phyloP scores from a whole-genome alignment of 2,888 invertebrate genomes.

The Cistogaster globosa region DNA sequence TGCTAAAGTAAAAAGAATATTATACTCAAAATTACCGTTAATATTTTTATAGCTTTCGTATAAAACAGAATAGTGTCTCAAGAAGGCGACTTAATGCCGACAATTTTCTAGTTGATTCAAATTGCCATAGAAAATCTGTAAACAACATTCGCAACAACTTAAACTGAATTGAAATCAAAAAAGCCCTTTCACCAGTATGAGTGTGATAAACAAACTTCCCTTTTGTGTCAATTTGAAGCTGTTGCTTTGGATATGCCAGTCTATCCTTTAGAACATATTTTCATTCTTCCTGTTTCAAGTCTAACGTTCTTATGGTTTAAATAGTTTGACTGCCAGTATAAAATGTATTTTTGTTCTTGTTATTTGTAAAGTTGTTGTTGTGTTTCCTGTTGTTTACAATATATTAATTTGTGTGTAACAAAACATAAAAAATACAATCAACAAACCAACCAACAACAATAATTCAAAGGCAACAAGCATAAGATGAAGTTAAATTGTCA shows the following conservation, averaged over 20 bases:
- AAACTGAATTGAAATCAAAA: neutral
- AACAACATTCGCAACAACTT: no score
- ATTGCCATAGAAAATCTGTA: no score
- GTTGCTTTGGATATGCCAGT: conserved; percentile 49
- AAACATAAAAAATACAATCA: conserved; percentile 47
- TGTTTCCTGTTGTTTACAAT: neutral
- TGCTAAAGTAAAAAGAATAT: no score
- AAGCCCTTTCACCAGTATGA: neutral
- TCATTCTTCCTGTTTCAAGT: conserved; percentile 21
- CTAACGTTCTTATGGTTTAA: conserved; percentile 31
- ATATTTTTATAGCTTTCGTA: no score
- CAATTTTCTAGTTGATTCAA: no score
- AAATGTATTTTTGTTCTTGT: neutral
- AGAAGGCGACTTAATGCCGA: no score
- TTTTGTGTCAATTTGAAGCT: conserved; percentile 43
- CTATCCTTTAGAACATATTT: conserved; percentile 26
- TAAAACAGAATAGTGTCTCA: no score
- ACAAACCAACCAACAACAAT: conserved; percentile 40
- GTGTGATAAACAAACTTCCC: conserved; percentile 35
- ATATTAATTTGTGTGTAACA: conserved; percentile 14
- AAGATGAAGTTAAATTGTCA: conserved; percentile 76
- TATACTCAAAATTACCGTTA: no score
- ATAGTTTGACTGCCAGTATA: conserved; percentile 40
- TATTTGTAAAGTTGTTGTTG: neutral
- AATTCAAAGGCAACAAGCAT: conserved; percentile 61